These are phyloP conservation scores for Thripadectes ignobilis DNA, from an alignment of 2,797 vertebrate genomes.

Conservation along the genomic window DNA sequence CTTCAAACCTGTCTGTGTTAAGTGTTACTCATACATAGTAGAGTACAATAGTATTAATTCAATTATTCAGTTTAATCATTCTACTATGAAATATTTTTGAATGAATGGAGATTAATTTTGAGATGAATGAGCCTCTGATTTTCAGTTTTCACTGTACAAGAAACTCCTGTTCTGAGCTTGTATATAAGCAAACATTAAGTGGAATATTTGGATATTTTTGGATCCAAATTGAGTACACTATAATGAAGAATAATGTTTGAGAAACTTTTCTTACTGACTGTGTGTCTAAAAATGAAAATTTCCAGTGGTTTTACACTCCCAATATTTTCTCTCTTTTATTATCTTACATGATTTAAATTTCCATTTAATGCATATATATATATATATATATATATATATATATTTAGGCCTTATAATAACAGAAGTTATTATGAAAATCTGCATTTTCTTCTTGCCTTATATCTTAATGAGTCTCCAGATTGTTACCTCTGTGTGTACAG, in stretches of 20 bases:
- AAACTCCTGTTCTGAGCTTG: background rate
- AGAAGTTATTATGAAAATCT: background rate
- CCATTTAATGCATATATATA: background rate
- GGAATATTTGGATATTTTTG: background rate
- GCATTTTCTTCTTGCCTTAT: background rate
- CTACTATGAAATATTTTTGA: background rate
- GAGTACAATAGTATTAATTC: background rate
- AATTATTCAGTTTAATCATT: background rate
- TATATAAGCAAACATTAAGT: background rate
- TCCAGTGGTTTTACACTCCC: background rate
- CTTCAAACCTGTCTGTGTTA: background rate
- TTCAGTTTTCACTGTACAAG: background rate
- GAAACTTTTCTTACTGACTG: background rate
- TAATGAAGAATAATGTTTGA: background rate
- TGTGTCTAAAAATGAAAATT: background rate
- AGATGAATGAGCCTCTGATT: background rate
- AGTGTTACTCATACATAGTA: background rate
- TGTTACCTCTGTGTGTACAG: background rate
- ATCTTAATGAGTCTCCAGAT: background rate
- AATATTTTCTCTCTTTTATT: background rate
- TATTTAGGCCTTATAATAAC: background rate
- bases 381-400: background rate
- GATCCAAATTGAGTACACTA: background rate
- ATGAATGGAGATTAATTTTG: background rate
- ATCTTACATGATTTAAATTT: background rate